Evolutionary conservation across 2,797 vertebrate species (phyloP).

Genomic region (Pipistrellus kuhlii): DNA sequence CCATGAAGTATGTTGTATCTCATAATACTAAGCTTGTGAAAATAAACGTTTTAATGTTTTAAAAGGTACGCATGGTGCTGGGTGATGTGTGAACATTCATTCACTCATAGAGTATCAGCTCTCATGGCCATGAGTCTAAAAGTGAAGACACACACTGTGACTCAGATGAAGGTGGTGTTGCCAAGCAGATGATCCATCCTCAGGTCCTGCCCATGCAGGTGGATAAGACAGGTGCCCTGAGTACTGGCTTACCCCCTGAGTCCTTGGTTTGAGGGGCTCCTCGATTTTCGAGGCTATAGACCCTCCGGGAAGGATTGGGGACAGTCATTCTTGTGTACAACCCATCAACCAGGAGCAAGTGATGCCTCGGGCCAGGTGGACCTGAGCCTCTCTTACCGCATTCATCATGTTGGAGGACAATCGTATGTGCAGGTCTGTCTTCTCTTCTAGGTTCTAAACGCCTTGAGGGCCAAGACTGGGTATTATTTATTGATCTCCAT

Average conservation of each 20-base stretch:
- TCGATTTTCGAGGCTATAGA: constrained; percentile 13
- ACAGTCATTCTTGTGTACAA: background rate
- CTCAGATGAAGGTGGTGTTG: background rate
- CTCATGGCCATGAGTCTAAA: constrained; percentile 1
- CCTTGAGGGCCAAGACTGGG: background rate
- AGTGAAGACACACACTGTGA: constrained; percentile 2
- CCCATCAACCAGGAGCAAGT: background rate
- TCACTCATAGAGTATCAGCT: background rate
- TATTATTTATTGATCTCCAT: background rate
- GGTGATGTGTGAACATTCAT: constrained; percentile 41
- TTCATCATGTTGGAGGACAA: constrained; percentile 17
- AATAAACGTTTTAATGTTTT: constrained; percentile 84
- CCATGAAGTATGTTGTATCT: constrained; percentile 76
- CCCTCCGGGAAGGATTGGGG: background rate
- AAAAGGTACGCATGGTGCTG: constrained; percentile 40
- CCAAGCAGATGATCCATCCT: background rate
- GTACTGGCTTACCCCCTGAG: background rate
- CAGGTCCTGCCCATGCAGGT: constrained; percentile 52
- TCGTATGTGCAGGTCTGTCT: background rate
- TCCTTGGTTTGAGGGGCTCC: constrained; percentile 26
- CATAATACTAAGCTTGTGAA: constrained; percentile 76
- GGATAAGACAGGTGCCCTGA: constrained; percentile 1
- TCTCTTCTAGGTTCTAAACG: background rate
- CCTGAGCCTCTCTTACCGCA: background rate
- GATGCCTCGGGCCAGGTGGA: background rate